phyloP scores from a whole-genome alignment of 1,140 invertebrate species.

The Meloidogyne chitwoodi region DNA sequence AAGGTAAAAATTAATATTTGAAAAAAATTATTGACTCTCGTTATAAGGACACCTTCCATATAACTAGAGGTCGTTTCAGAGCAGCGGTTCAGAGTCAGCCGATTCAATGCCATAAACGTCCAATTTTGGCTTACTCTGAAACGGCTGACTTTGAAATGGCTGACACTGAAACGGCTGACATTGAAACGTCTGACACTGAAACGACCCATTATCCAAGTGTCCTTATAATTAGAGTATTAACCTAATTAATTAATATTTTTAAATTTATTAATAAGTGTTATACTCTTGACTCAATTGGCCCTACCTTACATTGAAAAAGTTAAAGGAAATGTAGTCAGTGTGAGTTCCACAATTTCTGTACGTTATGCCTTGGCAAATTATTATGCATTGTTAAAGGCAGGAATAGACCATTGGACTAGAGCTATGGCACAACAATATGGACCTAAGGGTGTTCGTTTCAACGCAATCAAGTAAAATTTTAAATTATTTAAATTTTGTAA shows the following conservation, averaged over 20 bases:
- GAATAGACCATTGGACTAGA: conserved; percentile 25
- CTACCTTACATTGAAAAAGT: conserved; percentile 39
- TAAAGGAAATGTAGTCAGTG: conserved; percentile 44
- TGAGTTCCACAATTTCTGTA: conserved; percentile 17
- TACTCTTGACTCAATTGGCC: conserved; percentile 38
- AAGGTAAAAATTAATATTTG: not conserved
- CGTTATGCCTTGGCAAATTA: not conserved
- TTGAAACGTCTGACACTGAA: no score
- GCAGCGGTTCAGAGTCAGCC: no score
- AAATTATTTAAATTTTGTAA: no score
- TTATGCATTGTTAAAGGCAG: conserved; percentile 21
- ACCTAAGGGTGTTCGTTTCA: conserved; percentile 16
- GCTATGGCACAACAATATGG: conserved; percentile 19
- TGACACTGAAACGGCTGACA: no score
- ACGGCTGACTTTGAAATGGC: no score
- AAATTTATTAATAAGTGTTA: conserved; percentile 13
- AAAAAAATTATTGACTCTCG: not conserved
- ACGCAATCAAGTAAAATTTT: conserved; percentile 21
- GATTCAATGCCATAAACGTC: no score
- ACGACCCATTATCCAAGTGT: no score
- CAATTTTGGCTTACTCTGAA: no score
- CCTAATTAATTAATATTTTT: no score
- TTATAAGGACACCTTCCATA: no score
- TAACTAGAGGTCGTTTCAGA: no score
- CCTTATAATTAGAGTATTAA: no score